Evolutionary conservation across 2,888 invertebrate genomes (phyloP).

Genomic region (Nysson spinosus): DNA sequence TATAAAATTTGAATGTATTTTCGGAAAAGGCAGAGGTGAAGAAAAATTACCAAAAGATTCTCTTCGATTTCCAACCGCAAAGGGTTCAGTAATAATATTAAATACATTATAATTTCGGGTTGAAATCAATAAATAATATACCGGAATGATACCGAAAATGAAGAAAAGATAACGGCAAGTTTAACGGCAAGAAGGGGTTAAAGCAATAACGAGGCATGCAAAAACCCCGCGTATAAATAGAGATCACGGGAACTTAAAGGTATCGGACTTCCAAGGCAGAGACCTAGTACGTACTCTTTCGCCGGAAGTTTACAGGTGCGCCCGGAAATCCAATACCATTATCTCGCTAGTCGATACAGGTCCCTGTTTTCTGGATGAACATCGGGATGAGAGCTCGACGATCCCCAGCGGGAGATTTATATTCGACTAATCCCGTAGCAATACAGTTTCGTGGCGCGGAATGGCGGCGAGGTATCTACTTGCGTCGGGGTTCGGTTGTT

Average conservation of each 20-base stretch:
- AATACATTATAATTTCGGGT: too few relatives aligned
- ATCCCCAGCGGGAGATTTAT: slow-evolving; percentile 35
- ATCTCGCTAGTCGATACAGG: slow-evolving; percentile 15
- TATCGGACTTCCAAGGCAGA: not conserved
- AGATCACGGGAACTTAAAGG: not conserved
- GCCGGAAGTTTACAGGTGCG: slow-evolving; percentile 1
- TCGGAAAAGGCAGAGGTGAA: too few relatives aligned
- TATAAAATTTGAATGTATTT: too few relatives aligned
- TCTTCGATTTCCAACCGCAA: too few relatives aligned
- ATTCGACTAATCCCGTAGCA: slow-evolving; percentile 55
- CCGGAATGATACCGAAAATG: too few relatives aligned
- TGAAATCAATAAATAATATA: too few relatives aligned
- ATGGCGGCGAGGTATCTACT: slow-evolving; percentile 11
- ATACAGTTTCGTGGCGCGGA: slow-evolving; percentile 30
- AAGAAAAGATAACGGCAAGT: too few relatives aligned
- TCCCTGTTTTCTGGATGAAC: slow-evolving; percentile 6
- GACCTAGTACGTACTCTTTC: not conserved
- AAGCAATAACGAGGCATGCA: not conserved
- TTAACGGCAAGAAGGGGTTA: too few relatives aligned
- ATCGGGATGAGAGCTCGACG: slow-evolving; percentile 4
- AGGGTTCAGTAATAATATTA: too few relatives aligned
- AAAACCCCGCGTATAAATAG: not conserved
- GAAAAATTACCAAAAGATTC: too few relatives aligned
- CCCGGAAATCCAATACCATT: slow-evolving; percentile 2
- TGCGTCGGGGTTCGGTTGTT: slow-evolving; percentile 10